Percentiles rank a stretch among this genome's conserved stretches.
Conservation (phyloP, 2,888 invertebrate genomes). For the Drosophila siamana region DNA sequence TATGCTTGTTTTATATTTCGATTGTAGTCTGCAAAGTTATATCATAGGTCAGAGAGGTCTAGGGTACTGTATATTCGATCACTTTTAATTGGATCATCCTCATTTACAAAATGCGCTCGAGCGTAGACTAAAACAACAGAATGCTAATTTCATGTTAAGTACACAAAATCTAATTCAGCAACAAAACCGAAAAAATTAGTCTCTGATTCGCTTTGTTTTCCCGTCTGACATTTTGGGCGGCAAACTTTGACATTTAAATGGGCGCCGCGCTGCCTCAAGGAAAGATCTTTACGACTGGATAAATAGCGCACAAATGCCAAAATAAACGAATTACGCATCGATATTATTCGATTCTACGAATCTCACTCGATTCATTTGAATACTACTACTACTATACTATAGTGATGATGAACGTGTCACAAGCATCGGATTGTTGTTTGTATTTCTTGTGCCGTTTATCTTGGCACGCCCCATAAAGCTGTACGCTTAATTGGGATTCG, state of each 20-base stretch:
- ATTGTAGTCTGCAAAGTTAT: background rate
- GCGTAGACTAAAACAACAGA: slow-evolving; percentile 44
- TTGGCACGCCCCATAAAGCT: slow-evolving; percentile 15
- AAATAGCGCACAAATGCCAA: slow-evolving; percentile 32
- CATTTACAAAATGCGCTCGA: slow-evolving; percentile 36
- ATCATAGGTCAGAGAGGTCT: background rate
- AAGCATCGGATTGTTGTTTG: slow-evolving; percentile 5
- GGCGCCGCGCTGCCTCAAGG: slow-evolving; percentile 38
- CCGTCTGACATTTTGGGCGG: slow-evolving; percentile 53
- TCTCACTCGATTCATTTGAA: background rate
- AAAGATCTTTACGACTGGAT: slow-evolving; percentile 25
- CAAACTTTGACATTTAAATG: slow-evolving; percentile 55
- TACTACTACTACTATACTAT: background rate
- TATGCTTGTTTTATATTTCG: background rate
- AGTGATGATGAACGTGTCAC: slow-evolving; percentile 31
- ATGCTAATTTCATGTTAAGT: slow-evolving; percentile 41
- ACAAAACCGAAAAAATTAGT: slow-evolving; percentile 6
- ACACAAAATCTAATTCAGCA: slow-evolving; percentile 36
- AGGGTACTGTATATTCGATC: slow-evolving; percentile 24
- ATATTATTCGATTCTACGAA: slow-evolving; percentile 26
- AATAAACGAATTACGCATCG: slow-evolving; percentile 30
- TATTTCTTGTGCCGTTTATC: slow-evolving; percentile 5
- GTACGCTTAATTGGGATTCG: slow-evolving; percentile 25
- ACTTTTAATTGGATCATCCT: slow-evolving; percentile 20
- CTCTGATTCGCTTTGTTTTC: slow-evolving; percentile 35